phyloP scores from a whole-genome alignment of 2,888 invertebrate genomes.

The Meandrusa payeni region DNA sequence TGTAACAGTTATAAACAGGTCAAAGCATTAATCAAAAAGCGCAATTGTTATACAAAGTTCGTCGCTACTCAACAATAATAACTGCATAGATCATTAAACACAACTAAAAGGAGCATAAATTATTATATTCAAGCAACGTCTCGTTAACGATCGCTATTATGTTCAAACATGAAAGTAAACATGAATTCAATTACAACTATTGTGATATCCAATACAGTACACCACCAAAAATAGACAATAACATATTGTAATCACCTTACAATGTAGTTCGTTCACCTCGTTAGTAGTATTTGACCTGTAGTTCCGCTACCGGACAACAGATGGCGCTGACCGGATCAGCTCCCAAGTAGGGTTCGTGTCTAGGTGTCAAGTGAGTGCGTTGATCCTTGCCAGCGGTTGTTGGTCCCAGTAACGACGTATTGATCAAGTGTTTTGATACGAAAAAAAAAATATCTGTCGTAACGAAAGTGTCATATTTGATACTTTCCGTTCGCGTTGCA shows the following conservation, averaged over 20 bases:
- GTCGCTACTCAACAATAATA: neutral
- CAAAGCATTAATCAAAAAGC: conserved; percentile 1
- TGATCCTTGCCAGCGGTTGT: conserved; percentile 53
- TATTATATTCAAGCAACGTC: conserved; percentile 19
- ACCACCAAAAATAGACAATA: conserved; percentile 38
- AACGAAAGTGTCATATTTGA: conserved; percentile 44
- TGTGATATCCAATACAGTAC: conserved; percentile 26
- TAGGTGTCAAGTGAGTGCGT: conserved; percentile 47
- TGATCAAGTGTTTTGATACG: conserved; percentile 37
- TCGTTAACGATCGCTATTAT: conserved; percentile 25
- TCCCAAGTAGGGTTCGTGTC: conserved; percentile 41
- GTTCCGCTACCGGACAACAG: conserved; percentile 36
- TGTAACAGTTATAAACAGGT: too few relatives aligned
- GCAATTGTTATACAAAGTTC: conserved; percentile 9
- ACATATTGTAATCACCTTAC: conserved; percentile 32
- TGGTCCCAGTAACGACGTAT: conserved; percentile 37
- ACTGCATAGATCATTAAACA: conserved; percentile 11
- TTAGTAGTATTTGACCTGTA: conserved; percentile 30
- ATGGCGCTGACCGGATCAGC: conserved; percentile 43
- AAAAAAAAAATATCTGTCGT: conserved; percentile 34
- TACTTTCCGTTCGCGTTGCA: conserved; percentile 29
- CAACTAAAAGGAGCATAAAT: conserved; percentile 16
- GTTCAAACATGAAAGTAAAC: conserved; percentile 28
- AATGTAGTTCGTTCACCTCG: conserved; percentile 35
- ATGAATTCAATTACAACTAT: conserved; percentile 31